phyloP scores from a whole-genome alignment of 2,888 invertebrate genomes.

The Lasioglossum calceatum region DNA sequence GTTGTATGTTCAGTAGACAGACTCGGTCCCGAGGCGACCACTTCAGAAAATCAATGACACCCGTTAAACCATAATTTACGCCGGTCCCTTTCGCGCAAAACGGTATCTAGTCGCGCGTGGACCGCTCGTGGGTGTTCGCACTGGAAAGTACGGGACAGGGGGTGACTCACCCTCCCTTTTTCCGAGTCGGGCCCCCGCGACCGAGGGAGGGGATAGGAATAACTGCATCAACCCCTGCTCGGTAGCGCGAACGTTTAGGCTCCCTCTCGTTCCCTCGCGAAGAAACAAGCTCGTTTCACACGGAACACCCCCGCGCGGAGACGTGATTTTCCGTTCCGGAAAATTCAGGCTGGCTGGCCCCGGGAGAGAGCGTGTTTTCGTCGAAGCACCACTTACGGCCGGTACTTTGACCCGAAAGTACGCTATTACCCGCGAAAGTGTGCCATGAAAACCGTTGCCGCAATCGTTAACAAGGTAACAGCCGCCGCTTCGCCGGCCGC shows the following conservation, averaged over 20 bases:
- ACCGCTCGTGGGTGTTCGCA: constrained; percentile 81
- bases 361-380: constrained; percentile 9
- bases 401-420: constrained; percentile 12
- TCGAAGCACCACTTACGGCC: neutral
- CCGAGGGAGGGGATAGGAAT: constrained; percentile 48
- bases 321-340: constrained; percentile 17
- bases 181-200: constrained; percentile 57
- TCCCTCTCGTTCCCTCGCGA: constrained; percentile 54
- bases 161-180: constrained; percentile 81
- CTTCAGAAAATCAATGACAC: neutral
- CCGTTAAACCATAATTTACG: constrained; percentile 80
- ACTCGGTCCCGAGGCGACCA: neutral
- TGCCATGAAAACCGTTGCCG: constrained; percentile 20
- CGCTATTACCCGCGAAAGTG: neutral
- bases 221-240: constrained; percentile 78
- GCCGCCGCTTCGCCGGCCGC: constrained; percentile 13
- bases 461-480: constrained; percentile 25
- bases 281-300: constrained; percentile 71
- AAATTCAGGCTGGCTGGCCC: constrained; percentile 2
- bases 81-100: constrained; percentile 82
- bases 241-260: constrained; percentile 74
- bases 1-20: neutral
- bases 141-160: constrained; percentile 81
- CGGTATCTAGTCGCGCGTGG: constrained; percentile 83
- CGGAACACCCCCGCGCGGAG: constrained; percentile 43